Base-by-base conservation (phyloP, 1,140 invertebrate species). In the Sesamia nonagrioides region DNA sequence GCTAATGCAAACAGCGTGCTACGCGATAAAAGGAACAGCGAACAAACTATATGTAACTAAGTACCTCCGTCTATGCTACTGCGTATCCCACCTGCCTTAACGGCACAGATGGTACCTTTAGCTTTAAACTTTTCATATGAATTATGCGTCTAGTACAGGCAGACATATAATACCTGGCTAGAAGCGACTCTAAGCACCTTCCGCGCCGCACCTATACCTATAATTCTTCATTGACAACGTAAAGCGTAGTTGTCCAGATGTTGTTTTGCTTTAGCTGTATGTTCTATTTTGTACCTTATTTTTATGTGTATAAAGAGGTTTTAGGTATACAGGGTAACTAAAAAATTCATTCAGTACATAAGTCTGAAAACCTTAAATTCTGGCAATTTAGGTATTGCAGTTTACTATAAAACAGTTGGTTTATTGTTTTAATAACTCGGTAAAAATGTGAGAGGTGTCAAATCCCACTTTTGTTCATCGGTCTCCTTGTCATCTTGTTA, bases 151-250 rank as follows among this genome's bases (percentile, higher is more conserved):
- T 18, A 18, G 61, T 42, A 42, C 61, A 42, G 58, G 37, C 17
- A 21, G 61, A 42, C 37, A 21, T 63, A 17, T 66, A 66, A 66
- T 66, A 37, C 37, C 61, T 66, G 37, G 60, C 54, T 56, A 63
- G 37, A 11, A 63, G 8, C 3, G 35, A 18, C 15, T 37, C 60
- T 63, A 58, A 58, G 56, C 33, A 21, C 56, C 54, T 18, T n/a
- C 35, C 37, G 18, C 37, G 17, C 37, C n/a, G 61, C 18, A 66
- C 61, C 37, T 66, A 42, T 35, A n/a, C n/a, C n/a, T n/a, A 60
- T 66, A 42, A 42, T 42, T 66, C 61, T 66, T 66, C 37, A 66
- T 66, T 66, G 61, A 66, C 37, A 42, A 66, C 37, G 17, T 66
- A 40, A 66, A 42, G 61, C 9, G 37, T 45, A 40, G 6, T 40